A percentile compares a stretch with the other conserved stretches of the same genome.
Conservation (phyloP, 2,888 invertebrate genomes). For the Morpho helenor region DNA sequence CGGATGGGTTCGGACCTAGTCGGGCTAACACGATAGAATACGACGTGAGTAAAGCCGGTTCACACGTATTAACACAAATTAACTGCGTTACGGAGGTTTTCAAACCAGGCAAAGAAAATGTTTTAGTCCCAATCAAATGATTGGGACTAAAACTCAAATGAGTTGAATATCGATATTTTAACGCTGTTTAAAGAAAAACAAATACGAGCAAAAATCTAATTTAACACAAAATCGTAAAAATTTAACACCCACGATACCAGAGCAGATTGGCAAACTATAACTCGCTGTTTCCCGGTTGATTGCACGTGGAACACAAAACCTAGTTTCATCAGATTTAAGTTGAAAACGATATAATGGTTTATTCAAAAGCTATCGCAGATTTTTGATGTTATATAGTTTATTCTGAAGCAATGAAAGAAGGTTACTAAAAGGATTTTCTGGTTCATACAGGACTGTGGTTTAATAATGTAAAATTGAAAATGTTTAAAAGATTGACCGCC, state of each 20-base stretch:
- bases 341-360: conserved; percentile 11
- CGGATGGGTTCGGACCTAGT: too few species aligned
- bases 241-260: conserved; percentile 12
- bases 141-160: too few species aligned
- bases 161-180: too few species aligned
- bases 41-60: too few species aligned
- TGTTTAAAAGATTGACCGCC: too few species aligned
- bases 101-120: too few species aligned
- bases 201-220: conserved; percentile 2
- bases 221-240: conserved; percentile 13
- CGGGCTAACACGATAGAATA: too few species aligned
- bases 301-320: conserved; percentile 19
- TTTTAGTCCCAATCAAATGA: too few species aligned
- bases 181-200: not conserved
- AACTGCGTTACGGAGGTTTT: too few species aligned
- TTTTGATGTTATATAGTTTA: conserved; percentile 5
- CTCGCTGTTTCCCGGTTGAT: conserved; percentile 16
- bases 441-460: too few species aligned
- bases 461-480: too few species aligned
- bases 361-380: conserved; percentile 4
- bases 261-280: conserved; percentile 21
- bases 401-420: conserved; percentile 4
- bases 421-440: not conserved
- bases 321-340: conserved; percentile 22
- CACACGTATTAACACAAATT: too few species aligned